phyloP scores from a whole-genome alignment of 2,797 vertebrate species.

The Trichosurus vulpecula region DNA sequence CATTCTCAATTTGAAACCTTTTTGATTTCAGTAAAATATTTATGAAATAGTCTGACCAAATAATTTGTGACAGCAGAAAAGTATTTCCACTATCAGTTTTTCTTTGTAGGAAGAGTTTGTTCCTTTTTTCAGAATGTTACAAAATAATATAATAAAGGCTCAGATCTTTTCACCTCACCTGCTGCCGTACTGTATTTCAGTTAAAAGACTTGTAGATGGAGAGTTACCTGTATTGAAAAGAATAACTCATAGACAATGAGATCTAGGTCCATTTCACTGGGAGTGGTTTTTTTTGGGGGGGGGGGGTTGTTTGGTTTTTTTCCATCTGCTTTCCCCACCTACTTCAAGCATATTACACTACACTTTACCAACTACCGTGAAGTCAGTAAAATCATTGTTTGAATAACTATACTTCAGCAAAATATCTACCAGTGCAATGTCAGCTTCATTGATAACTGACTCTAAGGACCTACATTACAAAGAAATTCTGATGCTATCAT shows the following conservation, averaged over 20 bases:
- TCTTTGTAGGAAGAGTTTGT: not conserved
- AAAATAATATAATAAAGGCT: not conserved
- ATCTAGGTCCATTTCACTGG: not conserved
- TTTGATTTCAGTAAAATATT: conserved; percentile 33
- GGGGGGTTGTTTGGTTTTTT: too few relatives aligned
- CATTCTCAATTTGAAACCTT: not conserved
- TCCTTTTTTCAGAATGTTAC: not conserved
- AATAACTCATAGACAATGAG: not conserved
- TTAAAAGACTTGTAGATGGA: not conserved
- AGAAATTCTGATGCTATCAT: too few relatives aligned
- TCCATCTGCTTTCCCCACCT: too few relatives aligned
- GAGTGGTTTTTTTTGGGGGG: too few relatives aligned
- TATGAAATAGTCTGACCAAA: not conserved
- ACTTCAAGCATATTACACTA: too few relatives aligned
- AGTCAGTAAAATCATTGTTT: too few relatives aligned
- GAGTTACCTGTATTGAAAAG: not conserved
- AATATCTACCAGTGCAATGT: too few relatives aligned
- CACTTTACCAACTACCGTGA: too few relatives aligned
- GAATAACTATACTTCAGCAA: too few relatives aligned
- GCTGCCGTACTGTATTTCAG: not conserved
- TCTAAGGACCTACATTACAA: too few relatives aligned
- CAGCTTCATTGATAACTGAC: too few relatives aligned
- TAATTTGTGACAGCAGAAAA: not conserved
- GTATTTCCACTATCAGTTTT: conserved; percentile 10
- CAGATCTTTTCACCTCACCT: not conserved